Evolutionary conservation across 1,140 invertebrate species (phyloP).

Genomic region (Paralvinella palmiformis): DNA sequence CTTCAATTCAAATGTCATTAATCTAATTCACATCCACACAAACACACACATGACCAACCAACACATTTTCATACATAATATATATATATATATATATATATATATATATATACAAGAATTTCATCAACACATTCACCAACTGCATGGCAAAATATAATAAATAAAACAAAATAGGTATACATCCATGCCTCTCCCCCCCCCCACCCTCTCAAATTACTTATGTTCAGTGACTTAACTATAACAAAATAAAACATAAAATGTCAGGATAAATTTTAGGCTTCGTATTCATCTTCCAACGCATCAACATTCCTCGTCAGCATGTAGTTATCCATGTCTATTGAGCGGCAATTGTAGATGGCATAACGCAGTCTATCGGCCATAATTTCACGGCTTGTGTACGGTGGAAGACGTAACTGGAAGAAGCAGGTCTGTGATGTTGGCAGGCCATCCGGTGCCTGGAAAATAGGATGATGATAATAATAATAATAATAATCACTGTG

Average conservation of each 20-base stretch:
- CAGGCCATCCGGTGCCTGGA: slow-evolving; percentile 57
- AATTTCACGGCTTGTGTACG: slow-evolving; percentile 57
- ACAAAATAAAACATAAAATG: not conserved
- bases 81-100: not conserved
- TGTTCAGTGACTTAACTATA: not conserved
- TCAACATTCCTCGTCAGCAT: slow-evolving; percentile 63
- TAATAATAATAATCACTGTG: no score
- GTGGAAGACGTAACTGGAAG: slow-evolving; percentile 64
- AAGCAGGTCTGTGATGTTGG: slow-evolving; percentile 67
- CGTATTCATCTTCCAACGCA: not conserved
- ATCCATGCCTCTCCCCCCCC: not conserved
- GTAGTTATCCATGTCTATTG: slow-evolving; percentile 69
- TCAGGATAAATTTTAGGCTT: not conserved
- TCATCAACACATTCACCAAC: not conserved
- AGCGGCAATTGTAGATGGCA: slow-evolving; percentile 65
- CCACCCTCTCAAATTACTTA: not conserved
- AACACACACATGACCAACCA: not conserved
- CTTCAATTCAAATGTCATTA: not conserved
- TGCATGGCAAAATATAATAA: not conserved
- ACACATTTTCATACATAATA: not conserved
- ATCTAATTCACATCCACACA: not conserved
- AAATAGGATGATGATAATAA: no score
- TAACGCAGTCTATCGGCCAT: slow-evolving; percentile 60
- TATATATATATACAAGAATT: not conserved
- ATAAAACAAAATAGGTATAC: not conserved